Evolutionary conservation across 2,888 invertebrate genomes (phyloP), one percentile per base, ranked within the genome.

Genomic region (Cynaeus angustus): DNA sequence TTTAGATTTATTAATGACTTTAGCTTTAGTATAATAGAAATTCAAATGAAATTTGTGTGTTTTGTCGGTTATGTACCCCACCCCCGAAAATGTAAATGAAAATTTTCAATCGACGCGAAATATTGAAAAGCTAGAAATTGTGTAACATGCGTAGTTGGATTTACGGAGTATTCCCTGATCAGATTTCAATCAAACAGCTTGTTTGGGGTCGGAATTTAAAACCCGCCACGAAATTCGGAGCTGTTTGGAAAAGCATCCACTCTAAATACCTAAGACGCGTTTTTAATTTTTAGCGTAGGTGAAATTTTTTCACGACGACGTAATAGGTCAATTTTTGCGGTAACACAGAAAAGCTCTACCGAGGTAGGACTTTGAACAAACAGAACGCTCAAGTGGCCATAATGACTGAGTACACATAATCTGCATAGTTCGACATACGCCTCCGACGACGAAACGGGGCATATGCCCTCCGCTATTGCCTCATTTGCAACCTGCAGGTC

Each of bases 381-480:
- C 83, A 83, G 74, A 80, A 80, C 81, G 83, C 82, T 82, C 82
- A 80, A 82, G 81, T 81, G 83, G 78, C 78, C 80, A 80, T 83
- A 83, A 84, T 83, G 83, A 84, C 83, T 83, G 83, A 82, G 82
- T 83, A 84, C 82, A 83, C 82, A 83, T 81, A 79, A 83, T 83
- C 82, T 83, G 82, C 83, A 83, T 83, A 82, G 79, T 81, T 79
- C 77, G 74, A 73, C 72, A 75, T 75, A 70, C 75, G 77, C 75
- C 79, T 72, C 70, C 43, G 66, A 68, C 68, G 68, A 52, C 72
- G 71, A 64, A 71, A 74, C 67, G 73, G 72, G 75, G 74, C 80
- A 78, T 77, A 78, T 78, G 78, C 77, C 74, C 67, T 71, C 73
- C 76, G 75, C 77, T 77, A 78, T 79, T 80, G 81, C 80, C 82